These are phyloP conservation scores for Spilogale gracilis DNA, from an alignment of 2,113 vertebrate genomes.

Conservation along the genomic window DNA sequence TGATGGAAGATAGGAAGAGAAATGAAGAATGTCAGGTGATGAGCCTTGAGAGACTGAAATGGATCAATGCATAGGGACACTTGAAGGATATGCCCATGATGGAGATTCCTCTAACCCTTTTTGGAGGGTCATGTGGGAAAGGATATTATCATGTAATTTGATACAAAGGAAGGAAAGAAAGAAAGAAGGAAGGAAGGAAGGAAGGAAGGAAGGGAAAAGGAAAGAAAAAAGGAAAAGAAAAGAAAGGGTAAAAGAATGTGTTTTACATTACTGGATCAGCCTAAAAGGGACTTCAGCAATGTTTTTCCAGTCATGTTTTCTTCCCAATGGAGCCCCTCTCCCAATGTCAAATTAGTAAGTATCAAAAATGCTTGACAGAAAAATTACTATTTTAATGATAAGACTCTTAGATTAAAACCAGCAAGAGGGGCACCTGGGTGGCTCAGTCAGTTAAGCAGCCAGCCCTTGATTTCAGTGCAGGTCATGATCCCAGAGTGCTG, in stretches of 20 bases:
- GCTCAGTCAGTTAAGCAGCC: background rate
- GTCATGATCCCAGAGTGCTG: background rate
- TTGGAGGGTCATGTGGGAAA: background rate
- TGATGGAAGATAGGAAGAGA: background rate
- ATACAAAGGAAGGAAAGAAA: background rate
- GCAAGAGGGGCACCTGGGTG: background rate
- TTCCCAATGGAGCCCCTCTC: background rate
- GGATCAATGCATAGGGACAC: background rate
- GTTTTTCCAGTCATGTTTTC: background rate
- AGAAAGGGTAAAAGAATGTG: background rate
- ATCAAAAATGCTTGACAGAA: conserved; percentile 49
- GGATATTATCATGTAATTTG: background rate
- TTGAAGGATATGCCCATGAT: background rate
- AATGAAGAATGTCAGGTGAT: background rate
- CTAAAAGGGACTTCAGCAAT: conserved; percentile 32
- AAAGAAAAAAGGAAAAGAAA: background rate
- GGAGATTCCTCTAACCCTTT: background rate
- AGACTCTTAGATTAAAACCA: conserved; percentile 18
- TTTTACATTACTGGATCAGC: background rate
- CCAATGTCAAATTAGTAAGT: background rate
- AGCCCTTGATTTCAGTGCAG: background rate
- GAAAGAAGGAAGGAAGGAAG: background rate
- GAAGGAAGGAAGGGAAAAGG: too few relatives aligned
- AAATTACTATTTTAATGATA: conserved; percentile 64
- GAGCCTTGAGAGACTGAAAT: background rate